These are phyloP conservation scores for Fopius arisanus DNA, from an alignment of 1,140 invertebrate species.

Conservation along the genomic window DNA sequence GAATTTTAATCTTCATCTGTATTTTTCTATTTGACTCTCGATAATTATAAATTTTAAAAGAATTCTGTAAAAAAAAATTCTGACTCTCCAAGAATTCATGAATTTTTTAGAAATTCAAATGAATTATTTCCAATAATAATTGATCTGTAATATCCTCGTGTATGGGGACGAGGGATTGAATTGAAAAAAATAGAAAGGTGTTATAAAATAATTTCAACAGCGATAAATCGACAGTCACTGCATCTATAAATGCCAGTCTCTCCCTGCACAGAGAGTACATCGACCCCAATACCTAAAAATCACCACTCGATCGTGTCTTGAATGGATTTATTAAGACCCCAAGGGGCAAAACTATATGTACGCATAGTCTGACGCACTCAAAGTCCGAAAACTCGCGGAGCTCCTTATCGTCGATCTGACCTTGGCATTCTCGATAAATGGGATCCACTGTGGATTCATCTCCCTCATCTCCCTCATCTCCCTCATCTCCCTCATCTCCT, in stretches of 20 bases:
- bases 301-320: slow-evolving; percentile 10
- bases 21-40: no score
- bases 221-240: not conserved
- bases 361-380: slow-evolving; percentile 27
- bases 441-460: slow-evolving; percentile 50
- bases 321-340: not conserved
- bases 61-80: no score
- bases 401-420: slow-evolving; percentile 34
- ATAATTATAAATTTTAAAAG: no score
- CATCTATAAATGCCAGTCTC: not conserved
- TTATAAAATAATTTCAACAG: not conserved
- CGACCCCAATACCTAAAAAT: slow-evolving; percentile 6
- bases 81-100: no score
- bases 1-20: no score
- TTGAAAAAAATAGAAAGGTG: no score
- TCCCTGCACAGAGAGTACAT: not conserved
- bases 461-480: slow-evolving; percentile 14
- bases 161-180: no score
- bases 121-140: no score
- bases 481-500: slow-evolving; percentile 12
- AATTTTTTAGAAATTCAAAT: no score
- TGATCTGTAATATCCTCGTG: no score
- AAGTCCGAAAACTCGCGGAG: slow-evolving; percentile 18
- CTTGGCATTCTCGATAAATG: slow-evolving; percentile 64
- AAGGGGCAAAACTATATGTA: not conserved